Evolutionary conservation across 2,113 vertebrate genomes (phyloP), one percentile per base, ranked within the genome.

Genomic region (rabbit (Oryctolagus cuniculus)): DNA sequence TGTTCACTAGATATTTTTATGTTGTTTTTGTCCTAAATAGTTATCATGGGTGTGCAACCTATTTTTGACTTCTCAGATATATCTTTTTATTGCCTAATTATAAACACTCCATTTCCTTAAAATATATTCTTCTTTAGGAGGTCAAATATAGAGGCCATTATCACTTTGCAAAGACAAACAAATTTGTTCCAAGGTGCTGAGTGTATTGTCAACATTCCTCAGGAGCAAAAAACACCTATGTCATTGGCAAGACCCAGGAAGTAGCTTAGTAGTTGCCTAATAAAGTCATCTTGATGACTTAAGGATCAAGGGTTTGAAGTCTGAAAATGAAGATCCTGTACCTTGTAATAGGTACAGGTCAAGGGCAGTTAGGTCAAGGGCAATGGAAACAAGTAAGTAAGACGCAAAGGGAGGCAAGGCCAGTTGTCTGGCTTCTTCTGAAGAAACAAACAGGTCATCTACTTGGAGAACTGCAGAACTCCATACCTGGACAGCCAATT

Each of bases 21-120:
- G 25, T 38, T 58, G 29, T 70, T 13, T 77, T 92, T 67, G 73
- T 87, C 38, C 44, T 4, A 27, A 64, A 8, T 4, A 36, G 36
- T 73, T 89, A 51, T 38, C 29, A 36, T 55, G 51, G 58, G n/a
- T 34, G 6, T 29, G 80, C 91, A 64, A 17, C 53, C 80, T 86
- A 2, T 70, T 75, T 90, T 72, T 70, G 86, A 2, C 85, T 70
- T 91, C 80, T 96, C 75, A 87, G 53, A 72, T 61, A 73, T 24
- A 24, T 63, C 53, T 93, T 91, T 73, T n/a, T 66, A 10, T 80
- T 84, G 31, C 53, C 44, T 87, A 17, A 67, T 74, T 72, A 72
- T 72, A 89, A 87, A 72, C 0, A 10, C 25, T 63, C 27, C 36
- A 34, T 34, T 87, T 77, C 72, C 67, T 77, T 80, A 75, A 87